Percentiles rank a stretch among this genome's conserved stretches.
Conservation (phyloP, 1,140 invertebrate species). For the Musca domestica region DNA sequence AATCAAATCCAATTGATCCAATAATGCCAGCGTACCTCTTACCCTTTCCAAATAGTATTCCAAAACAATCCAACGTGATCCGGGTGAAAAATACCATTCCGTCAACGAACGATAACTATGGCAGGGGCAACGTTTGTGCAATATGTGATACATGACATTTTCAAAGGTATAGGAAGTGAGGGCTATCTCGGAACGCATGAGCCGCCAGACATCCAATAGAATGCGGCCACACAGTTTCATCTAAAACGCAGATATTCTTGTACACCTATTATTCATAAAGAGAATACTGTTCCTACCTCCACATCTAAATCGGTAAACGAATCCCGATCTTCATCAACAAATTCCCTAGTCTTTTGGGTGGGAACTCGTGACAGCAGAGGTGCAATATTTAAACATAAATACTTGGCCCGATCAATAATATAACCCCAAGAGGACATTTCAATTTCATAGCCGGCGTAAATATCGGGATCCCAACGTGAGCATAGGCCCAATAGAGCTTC, state of each 20-base stretch:
- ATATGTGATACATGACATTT: slow-evolving; percentile 83
- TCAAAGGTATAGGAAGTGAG: slow-evolving; percentile 92
- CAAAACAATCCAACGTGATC: slow-evolving; percentile 64
- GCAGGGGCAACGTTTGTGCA: slow-evolving; percentile 77
- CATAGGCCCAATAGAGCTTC: slow-evolving; percentile 69
- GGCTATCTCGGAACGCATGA: slow-evolving; percentile 82
- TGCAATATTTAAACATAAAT: slow-evolving; percentile 72
- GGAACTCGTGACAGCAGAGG: slow-evolving; percentile 74
- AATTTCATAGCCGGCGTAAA: slow-evolving; percentile 94
- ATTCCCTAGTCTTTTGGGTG: slow-evolving; percentile 57
- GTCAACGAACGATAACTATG: slow-evolving; percentile 71
- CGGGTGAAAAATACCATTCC: slow-evolving; percentile 70
- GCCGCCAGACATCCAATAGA: slow-evolving; percentile 87
- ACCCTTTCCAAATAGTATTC: slow-evolving; percentile 76
- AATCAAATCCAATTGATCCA: slow-evolving; percentile 88
- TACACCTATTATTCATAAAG: too few relatives aligned
- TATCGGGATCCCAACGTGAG: slow-evolving; percentile 83
- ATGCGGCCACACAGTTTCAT: slow-evolving; percentile 83
- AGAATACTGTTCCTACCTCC: slow-evolving; percentile 27
- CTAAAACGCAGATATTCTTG: slow-evolving; percentile 37
- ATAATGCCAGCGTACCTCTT: slow-evolving; percentile 71
- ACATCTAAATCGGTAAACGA: slow-evolving; percentile 50
- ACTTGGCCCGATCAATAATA: slow-evolving; percentile 75
- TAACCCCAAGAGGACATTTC: slow-evolving; percentile 96
- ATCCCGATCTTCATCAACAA: slow-evolving; percentile 47